These are phyloP conservation scores for Sinopyrophorus schimmeli DNA, from an alignment of 2,888 invertebrate species.

Conservation along the genomic window DNA sequence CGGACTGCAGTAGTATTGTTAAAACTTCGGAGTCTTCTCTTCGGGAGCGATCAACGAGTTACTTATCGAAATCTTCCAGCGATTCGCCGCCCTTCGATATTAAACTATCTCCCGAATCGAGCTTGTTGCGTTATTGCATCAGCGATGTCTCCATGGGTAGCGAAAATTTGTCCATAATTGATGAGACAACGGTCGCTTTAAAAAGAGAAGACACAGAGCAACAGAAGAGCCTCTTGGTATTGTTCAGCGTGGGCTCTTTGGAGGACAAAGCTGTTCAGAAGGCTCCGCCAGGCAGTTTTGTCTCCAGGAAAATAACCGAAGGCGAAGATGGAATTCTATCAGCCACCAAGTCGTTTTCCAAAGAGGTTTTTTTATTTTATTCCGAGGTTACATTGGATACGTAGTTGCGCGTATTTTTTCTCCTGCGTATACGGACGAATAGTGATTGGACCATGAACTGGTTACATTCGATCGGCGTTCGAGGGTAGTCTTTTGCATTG, in stretches of 20 bases:
- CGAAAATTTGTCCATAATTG: background rate
- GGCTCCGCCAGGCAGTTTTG: background rate
- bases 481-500: too few species aligned
- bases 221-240: slow-evolving; percentile 6
- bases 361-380: too few species aligned
- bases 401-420: too few species aligned
- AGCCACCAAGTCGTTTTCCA: too few species aligned
- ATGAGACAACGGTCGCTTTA: background rate
- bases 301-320: too few species aligned
- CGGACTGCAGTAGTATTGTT: slow-evolving; percentile 1
- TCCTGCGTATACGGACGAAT: too few species aligned
- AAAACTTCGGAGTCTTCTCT: too few species aligned
- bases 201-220: background rate
- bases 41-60: background rate
- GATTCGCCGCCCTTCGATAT: background rate
- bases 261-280: slow-evolving; percentile 2
- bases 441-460: too few species aligned
- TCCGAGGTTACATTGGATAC: too few species aligned
- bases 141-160: too few species aligned
- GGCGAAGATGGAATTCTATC: too few species aligned
- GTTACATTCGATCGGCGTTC: too few species aligned
- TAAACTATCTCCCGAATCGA: background rate
- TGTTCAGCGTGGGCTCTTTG: slow-evolving; percentile 14
- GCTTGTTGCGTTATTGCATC: slow-evolving; percentile 2
- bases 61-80: background rate